Percentiles rank a stretch among this genome's conserved stretches.
Evolutionary conservation across 1,140 invertebrate species (phyloP).

Genomic region (Bombyx mandarina): DNA sequence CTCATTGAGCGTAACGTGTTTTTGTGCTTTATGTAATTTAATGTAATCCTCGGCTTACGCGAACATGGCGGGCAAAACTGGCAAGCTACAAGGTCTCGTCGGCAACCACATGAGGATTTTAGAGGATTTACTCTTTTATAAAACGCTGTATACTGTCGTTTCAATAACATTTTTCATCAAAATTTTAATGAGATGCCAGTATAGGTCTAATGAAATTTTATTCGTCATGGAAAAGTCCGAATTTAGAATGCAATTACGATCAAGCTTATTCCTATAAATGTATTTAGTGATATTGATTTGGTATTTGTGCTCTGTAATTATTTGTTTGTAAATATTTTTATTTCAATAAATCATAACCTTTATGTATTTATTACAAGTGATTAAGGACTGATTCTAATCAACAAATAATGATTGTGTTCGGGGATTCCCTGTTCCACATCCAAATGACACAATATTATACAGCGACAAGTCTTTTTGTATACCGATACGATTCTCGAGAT

Average conservation of each 20-base stretch:
- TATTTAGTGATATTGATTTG: not conserved
- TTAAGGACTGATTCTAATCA: too few relatives aligned
- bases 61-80: constrained; percentile 26
- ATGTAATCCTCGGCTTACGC: constrained; percentile 40
- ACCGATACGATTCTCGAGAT: too few relatives aligned
- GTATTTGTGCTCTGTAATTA: not conserved
- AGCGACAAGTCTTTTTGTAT: too few relatives aligned
- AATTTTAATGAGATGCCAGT: too few relatives aligned
- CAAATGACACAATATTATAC: too few relatives aligned
- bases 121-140: constrained; percentile 26
- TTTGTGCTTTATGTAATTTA: constrained; percentile 29
- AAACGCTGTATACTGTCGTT: constrained; percentile 19
- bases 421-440: too few relatives aligned
- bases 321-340: not conserved
- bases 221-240: not conserved
- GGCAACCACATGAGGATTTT: constrained; percentile 33
- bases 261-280: too few relatives aligned
- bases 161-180: constrained; percentile 13
- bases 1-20: constrained; percentile 6
- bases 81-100: constrained; percentile 30
- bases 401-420: too few relatives aligned
- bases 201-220: too few relatives aligned
- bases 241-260: not conserved
- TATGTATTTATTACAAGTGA: too few relatives aligned
- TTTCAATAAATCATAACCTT: too few relatives aligned